Base-by-base conservation (phyloP, 2,113 vertebrate species). In the Neodon shergylaensis region DNA sequence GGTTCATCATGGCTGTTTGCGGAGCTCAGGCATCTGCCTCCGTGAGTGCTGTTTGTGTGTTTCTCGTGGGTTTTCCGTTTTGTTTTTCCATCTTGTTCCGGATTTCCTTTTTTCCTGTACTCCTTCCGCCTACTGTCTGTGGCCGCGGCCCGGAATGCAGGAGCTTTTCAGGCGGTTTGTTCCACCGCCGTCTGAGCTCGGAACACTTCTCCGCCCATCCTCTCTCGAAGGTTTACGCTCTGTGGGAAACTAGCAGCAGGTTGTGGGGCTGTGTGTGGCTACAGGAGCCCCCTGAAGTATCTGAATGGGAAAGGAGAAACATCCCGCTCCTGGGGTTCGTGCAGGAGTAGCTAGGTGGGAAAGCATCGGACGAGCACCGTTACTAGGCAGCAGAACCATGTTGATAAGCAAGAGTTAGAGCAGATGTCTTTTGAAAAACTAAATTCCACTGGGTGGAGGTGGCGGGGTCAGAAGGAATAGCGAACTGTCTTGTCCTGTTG, bases 41-140 rank as follows among this genome's bases (percentile, higher is more conserved):
- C 0, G 97, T 98, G 95, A 98, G 97, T 98, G 90, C 72, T 42
- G 12, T n/a, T 47, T 13, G 42, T 66, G 4, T 2, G 14, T 36
- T 42, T 31, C 19, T 70, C 31, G 33, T 49, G 61, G 12, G 1
- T 22, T 68, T 89, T 63, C 36, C 61, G 12, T 54, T 70, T 65
- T 73, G 26, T 16, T 72, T 70, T 36, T 36, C 31, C 16, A 5
- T 13, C 36, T 24, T 58, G n/a, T 47, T 26, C 14, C 10, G 5
- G 19, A 49, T 88, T 61, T 85, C 52, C 47, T 68, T 78, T 39
- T 14, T 52, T 9, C 11, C 42, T 44, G 7, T 28, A 42, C 68
- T 52, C 4, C 39, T 19, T 77, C 7, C 54, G 10, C 13, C 66
- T 36, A 9, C 17, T 39, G 31, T 63, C 28, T 7, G 1, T 66